Percentiles rank a stretch among this genome's conserved stretches.
Conservation (phyloP, 2,797 vertebrate species). For the Mionectes olivaceus region DNA sequence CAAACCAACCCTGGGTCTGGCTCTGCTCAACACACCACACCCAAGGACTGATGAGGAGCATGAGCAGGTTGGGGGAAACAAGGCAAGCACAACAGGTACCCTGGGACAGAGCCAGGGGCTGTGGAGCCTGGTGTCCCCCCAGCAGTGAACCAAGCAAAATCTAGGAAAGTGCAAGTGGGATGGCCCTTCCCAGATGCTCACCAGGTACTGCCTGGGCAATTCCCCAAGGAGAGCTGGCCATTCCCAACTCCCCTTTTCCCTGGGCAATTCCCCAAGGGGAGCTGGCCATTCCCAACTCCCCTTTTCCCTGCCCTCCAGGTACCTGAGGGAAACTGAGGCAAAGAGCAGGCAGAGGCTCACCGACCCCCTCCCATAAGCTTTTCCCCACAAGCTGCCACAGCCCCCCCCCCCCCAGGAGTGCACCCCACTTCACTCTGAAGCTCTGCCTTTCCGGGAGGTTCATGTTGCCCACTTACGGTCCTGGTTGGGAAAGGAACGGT, state of each 20-base stretch:
- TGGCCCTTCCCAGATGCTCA: background rate
- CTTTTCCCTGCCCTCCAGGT: background rate
- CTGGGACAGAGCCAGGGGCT: background rate
- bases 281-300: background rate
- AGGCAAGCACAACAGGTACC: background rate
- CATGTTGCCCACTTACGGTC: conserved; percentile 29
- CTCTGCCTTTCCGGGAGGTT: background rate
- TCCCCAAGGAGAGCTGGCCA: background rate
- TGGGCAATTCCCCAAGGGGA: background rate
- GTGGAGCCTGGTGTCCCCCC: background rate
- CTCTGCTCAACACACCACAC: background rate
- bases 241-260: background rate
- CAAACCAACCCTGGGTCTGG: rapidly evolving
- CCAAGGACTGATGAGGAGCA: background rate
- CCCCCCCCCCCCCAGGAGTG: background rate
- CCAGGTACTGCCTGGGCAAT: background rate
- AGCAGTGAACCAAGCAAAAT: background rate
- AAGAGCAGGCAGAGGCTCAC: background rate
- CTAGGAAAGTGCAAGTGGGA: background rate
- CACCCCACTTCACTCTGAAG: background rate
- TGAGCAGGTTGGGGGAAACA: background rate
- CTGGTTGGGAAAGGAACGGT: background rate
- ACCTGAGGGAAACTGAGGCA: background rate
- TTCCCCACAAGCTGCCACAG: background rate
- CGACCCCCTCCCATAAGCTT: background rate